Evolutionary conservation across 2,888 invertebrate species (phyloP), one percentile per base, ranked within the genome.

Genomic region (Hedychridium roseum): DNA sequence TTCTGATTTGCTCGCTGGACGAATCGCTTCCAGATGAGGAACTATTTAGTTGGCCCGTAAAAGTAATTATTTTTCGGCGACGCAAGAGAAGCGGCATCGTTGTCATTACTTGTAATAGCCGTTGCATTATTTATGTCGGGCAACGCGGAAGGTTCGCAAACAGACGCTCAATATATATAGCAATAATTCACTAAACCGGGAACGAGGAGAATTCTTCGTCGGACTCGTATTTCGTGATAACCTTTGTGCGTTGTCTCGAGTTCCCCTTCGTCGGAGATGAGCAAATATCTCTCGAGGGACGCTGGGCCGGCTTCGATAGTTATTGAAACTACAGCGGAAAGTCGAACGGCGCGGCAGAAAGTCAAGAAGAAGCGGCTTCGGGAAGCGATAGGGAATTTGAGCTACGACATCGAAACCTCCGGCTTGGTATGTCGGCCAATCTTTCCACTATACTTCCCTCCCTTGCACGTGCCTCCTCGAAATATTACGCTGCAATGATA

Each of bases 351-450:
- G n/a, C 57, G 64, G 58, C 58, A 57, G 60, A 55, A 58, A 66
- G 57, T 55, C 55, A 46, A 58, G 60, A 43, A 14, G 7, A 54
- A 66, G 57, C 54, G 55, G 61, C 64, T 64, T 58, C 57, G 48
- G 50, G 45, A 67, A 67, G 54, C 58, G 61, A 59, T 60, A 58
- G 58, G 67, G 64, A 71, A 74, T 70, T 70, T 60, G 64, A 69
- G 63, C 55, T 51, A 54, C 60, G 63, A 66, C 63, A 66, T 61
- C 64, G 64, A 67, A 71, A 71, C 66, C 63, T 66, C 62, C 68
- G 74, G 71, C 66, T 71, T 63, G 70, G 64, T 69, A 70, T 68
- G 68, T 64, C 66, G 60, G 52, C 61, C 68, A 66, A 73, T 74
- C 68, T 70, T 73, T 73, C 58, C 61, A 34, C 43, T 31, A 43